Conservation (phyloP, 2,113 vertebrate species). For the Forbesichthys agassizii region DNA sequence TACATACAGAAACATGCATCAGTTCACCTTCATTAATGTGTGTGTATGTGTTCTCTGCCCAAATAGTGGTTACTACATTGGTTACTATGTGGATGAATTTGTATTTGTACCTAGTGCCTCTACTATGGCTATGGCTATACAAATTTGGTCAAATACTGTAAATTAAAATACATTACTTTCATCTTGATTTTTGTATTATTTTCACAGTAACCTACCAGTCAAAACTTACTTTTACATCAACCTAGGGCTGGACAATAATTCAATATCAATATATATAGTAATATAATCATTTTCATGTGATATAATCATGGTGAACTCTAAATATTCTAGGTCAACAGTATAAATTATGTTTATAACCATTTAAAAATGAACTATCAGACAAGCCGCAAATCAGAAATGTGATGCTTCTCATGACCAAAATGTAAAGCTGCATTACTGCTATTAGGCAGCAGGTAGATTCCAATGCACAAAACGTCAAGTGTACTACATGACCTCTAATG, state of each 20-base stretch:
- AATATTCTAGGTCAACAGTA: background rate
- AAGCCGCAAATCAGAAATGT: background rate
- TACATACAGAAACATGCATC: no score
- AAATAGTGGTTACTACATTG: background rate
- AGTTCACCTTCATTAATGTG: background rate
- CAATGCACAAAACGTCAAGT: no score
- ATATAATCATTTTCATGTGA: no score
- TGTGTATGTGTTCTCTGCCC: background rate
- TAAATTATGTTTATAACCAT: conserved; percentile 7
- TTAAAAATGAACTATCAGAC: conserved; percentile 12
- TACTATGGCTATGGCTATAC: background rate
- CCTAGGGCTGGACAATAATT: no score
- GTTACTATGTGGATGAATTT: background rate
- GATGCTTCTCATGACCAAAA: background rate
- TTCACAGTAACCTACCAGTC: background rate
- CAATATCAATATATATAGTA: no score
- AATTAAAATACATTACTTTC: background rate
- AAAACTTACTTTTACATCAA: background rate
- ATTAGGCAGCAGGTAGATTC: no score
- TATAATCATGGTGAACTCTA: background rate
- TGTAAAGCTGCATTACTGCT: conserved; percentile 5
- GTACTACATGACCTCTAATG: no score
- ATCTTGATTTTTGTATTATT: background rate
- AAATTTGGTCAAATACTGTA: background rate
- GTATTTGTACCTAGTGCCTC: background rate